These are phyloP conservation scores for Oryzias javanicus DNA, from an alignment of 2,113 vertebrate species.

Conservation along the genomic window DNA sequence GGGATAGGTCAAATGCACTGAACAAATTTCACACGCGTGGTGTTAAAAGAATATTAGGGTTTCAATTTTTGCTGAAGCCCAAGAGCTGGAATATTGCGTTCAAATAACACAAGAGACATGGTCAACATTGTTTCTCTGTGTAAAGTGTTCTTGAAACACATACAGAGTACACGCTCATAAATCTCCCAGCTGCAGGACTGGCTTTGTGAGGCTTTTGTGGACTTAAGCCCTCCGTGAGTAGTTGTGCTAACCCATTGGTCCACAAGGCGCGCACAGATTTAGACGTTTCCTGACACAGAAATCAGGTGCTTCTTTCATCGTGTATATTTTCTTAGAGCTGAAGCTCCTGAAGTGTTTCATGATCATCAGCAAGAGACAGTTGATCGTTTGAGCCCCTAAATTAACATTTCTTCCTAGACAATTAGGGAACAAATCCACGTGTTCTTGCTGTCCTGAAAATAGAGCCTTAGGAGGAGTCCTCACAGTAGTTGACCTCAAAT, in stretches of 20 bases:
- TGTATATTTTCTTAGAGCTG: slow-evolving; percentile 56
- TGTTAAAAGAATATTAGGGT: no score
- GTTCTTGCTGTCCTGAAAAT: slow-evolving; percentile 49
- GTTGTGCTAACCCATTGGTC: slow-evolving; percentile 25
- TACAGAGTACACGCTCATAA: slow-evolving; percentile 1
- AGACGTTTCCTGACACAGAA: slow-evolving; percentile 33
- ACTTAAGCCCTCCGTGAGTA: slow-evolving; percentile 46
- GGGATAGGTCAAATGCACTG: no score
- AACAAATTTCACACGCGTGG: no score
- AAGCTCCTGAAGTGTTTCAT: slow-evolving; percentile 57
- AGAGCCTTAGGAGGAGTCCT: slow-evolving; percentile 53
- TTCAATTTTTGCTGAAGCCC: no score
- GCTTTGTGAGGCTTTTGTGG: slow-evolving; percentile 55
- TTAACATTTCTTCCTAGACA: slow-evolving; percentile 56
- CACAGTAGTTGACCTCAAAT: slow-evolving; percentile 49
- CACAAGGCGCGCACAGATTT: slow-evolving; percentile 37
- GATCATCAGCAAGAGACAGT: slow-evolving; percentile 55
- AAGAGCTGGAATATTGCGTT: no score
- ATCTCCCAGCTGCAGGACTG: slow-evolving; percentile 25
- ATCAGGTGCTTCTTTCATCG: slow-evolving; percentile 43
- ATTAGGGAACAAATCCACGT: slow-evolving; percentile 61
- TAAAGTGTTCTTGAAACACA: slow-evolving; percentile 19
- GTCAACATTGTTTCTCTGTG: slow-evolving; percentile 4
- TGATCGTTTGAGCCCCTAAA: slow-evolving; percentile 60
- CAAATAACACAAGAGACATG: not conserved